phyloP scores from a whole-genome alignment of 1,140 invertebrate genomes.

The Temnothorax curvispinosus region DNA sequence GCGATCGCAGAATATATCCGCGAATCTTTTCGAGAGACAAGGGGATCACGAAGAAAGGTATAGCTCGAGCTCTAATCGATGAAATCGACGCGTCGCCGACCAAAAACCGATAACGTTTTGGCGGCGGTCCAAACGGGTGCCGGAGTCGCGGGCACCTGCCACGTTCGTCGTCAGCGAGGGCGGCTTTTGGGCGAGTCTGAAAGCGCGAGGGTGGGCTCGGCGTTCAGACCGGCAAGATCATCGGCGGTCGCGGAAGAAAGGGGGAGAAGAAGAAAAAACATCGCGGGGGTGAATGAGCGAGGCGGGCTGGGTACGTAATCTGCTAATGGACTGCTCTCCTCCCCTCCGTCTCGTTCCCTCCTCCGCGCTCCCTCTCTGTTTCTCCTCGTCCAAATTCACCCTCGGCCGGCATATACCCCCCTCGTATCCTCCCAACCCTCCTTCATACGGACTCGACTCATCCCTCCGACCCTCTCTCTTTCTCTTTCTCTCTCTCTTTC shows the following conservation, averaged over 20 bases:
- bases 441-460: constrained; percentile 66
- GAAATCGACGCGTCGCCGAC: constrained; percentile 11
- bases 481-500: constrained; percentile 4
- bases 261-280: constrained; percentile 74
- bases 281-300: constrained; percentile 79
- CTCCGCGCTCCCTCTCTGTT: constrained; percentile 70
- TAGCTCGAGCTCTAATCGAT: background rate
- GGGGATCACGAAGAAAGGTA: constrained; percentile 69
- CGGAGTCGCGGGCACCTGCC: constrained; percentile 57
- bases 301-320: constrained; percentile 82
- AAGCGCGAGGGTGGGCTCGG: constrained; percentile 53
- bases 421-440: constrained; percentile 66
- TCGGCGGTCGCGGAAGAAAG: constrained; percentile 71
- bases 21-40: constrained; percentile 21
- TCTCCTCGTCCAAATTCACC: constrained; percentile 75
- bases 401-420: constrained; percentile 58
- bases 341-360: constrained; percentile 72
- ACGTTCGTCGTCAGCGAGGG: constrained; percentile 40
- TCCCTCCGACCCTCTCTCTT: constrained; percentile 26
- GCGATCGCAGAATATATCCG: background rate
- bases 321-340: constrained; percentile 82
- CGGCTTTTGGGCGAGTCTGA: constrained; percentile 33
- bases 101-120: constrained; percentile 42
- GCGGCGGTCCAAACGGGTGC: constrained; percentile 28
- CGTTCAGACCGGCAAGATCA: constrained; percentile 56